phyloP scores from a whole-genome alignment of 2,888 invertebrate species.

The Sinotaia quadrata region DNA sequence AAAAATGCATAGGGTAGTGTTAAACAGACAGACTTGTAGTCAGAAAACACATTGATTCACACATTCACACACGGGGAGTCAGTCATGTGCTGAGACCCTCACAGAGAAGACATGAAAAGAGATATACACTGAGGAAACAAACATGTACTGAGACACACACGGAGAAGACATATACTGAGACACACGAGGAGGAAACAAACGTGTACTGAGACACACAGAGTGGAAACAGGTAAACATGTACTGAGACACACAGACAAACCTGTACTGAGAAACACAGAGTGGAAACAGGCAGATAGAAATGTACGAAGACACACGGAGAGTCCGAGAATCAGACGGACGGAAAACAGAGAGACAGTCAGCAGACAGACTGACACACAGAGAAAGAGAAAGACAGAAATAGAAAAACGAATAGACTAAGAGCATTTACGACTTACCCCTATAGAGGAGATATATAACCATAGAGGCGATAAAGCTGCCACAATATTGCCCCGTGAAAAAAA shows the following conservation, averaged over 20 bases:
- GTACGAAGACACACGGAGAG: slow-evolving; percentile 8
- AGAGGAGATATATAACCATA: slow-evolving; percentile 73
- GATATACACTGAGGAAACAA: no score
- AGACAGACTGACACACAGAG: no score
- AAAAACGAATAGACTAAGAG: background rate
- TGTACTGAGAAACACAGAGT: background rate
- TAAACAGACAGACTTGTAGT: background rate
- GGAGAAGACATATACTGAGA: no score
- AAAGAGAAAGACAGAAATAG: background rate
- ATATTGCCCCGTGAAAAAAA: slow-evolving; percentile 74
- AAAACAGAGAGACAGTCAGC: background rate
- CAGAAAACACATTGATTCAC: no score
- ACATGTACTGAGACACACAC: no score
- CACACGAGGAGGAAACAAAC: background rate
- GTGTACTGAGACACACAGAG: background rate
- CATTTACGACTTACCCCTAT: slow-evolving; percentile 71
- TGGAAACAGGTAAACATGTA: background rate
- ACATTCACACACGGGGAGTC: background rate
- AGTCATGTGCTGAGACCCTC: background rate
- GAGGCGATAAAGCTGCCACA: slow-evolving; percentile 75
- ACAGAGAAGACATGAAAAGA: no score
- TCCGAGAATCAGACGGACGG: slow-evolving; percentile 10
- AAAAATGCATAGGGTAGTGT: no score
- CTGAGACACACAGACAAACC: background rate
- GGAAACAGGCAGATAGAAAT: background rate